phyloP scores from a whole-genome alignment of 2,113 vertebrate species.

The Clarias magur region DNA sequence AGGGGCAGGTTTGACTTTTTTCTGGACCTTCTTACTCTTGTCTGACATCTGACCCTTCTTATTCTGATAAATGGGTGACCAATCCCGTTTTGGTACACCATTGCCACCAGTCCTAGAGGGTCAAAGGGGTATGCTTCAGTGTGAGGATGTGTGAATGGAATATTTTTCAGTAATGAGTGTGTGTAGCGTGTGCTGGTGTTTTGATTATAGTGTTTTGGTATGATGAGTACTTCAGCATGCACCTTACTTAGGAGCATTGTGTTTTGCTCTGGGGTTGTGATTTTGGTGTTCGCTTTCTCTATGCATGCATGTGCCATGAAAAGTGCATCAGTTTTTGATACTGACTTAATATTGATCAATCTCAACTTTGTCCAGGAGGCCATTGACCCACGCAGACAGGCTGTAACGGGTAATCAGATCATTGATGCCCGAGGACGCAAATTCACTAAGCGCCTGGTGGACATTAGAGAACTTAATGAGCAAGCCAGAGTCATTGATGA shows the following conservation, averaged over 20 bases:
- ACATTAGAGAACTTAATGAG: conserved; percentile 96
- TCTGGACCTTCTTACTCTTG: conserved; percentile 44
- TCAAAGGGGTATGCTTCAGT: conserved; percentile 39
- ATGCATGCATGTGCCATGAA: conserved; percentile 5
- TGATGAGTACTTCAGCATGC: conserved; percentile 34
- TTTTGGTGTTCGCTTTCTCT: conserved; percentile 2
- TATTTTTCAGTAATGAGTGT: conserved; percentile 34
- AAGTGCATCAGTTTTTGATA: not conserved
- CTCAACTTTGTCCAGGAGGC: conserved; percentile 75
- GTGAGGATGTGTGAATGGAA: conserved; percentile 3
- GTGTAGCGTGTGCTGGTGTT: conserved; percentile 19
- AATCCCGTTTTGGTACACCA: conserved; percentile 17
- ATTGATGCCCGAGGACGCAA: conserved; percentile 86
- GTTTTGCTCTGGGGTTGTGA: conserved; percentile 12
- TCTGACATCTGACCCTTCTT: conserved; percentile 38
- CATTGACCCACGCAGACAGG: conserved; percentile 82
- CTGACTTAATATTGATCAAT: not conserved
- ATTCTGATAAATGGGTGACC: conserved; percentile 42
- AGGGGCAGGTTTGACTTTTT: conserved; percentile 28
- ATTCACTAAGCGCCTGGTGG: conserved; percentile 90
- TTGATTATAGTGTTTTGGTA: conserved; percentile 9
- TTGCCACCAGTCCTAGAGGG: conserved; percentile 22
- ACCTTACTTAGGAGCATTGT: not conserved
- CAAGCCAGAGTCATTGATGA: conserved; percentile 99
- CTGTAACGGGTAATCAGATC: conserved; percentile 73